Evolutionary conservation across 2,797 vertebrate species (phyloP), one percentile per base, ranked within the genome.

Genomic region (Vultur gryphus): DNA sequence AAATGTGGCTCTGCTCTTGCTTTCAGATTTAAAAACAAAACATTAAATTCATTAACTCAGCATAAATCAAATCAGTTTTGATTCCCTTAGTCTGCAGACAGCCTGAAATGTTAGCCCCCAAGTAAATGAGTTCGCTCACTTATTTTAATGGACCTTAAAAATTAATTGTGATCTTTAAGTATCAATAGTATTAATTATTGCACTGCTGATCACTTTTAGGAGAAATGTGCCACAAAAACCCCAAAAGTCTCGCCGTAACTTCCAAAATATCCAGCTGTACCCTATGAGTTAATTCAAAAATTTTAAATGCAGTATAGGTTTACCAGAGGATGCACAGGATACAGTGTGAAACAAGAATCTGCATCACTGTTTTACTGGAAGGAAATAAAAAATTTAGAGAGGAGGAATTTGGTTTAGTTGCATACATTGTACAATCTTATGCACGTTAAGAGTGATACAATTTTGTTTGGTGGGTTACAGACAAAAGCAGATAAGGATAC

Each of bases 241-340:
- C 29, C 8, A 17, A 18, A 65, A 61, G 46, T 37, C 61, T 69
- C 14, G 35, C 9, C 0, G 0, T 51, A 70, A 51, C 35, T 82
- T 76, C 26, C 37, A 79, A 89, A 87, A 46, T 35, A 62, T 24
- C 28, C 29, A 76, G 5, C 37, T 80, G 16, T 57, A 57, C 7
- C 4, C 23, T 73, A 11, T 11, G 7, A 84, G 23, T 59, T 87
- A 55, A 91, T 55, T 75, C 1, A 64, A 58, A 49, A 35, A 21
- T 3, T 72, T 55, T 39, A 76, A 71, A 59, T 37, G 23, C 6
- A 49, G 18, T 62, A 71, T 5, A 51, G 21, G 13, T 52, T 87
- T 82, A 82, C 15, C 23, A 13, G 15, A 87, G 15, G 25, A 78
- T 41, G 37, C 28, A 79, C 15, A 72, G 29, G 26, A 64, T 9